These are phyloP conservation scores for Saturnia japonica DNA, from an alignment of 2,888 invertebrate genomes.

Conservation along the genomic window DNA sequence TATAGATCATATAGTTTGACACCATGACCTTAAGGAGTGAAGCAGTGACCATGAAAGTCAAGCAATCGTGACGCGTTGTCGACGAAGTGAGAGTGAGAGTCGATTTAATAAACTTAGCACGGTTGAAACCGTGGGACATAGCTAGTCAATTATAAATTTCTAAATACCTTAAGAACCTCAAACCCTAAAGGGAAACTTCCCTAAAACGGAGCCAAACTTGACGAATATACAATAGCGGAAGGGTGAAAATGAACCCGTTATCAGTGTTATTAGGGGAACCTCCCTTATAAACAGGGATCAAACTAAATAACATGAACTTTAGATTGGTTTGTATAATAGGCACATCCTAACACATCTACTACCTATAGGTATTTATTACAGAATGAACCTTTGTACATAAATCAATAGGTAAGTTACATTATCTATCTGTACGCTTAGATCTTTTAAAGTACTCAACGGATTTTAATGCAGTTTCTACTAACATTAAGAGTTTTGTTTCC, in stretches of 20 bases:
- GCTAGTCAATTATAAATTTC: neutral
- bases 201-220: neutral
- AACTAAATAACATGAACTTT: conserved; percentile 10
- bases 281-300: conserved; percentile 9
- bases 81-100: too few species aligned
- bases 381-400: too few species aligned
- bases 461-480: too few species aligned
- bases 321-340: neutral
- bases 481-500: too few species aligned
- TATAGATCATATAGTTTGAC: too few species aligned
- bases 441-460: too few species aligned
- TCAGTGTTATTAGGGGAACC: conserved; percentile 48
- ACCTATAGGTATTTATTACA: neutral
- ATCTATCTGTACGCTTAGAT: too few species aligned
- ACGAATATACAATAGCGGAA: conserved; percentile 30
- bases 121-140: neutral
- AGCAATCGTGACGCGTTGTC: too few species aligned
- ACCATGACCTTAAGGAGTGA: too few species aligned
- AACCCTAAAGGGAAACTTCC: conserved; percentile 10
- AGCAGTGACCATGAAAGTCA: too few species aligned
- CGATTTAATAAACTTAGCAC: too few species aligned
- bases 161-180: neutral
- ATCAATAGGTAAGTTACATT: too few species aligned
- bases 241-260: conserved; percentile 60
- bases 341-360: neutral